Conservation (phyloP, 2,113 vertebrate species). For the Aphyosemion australe region DNA sequence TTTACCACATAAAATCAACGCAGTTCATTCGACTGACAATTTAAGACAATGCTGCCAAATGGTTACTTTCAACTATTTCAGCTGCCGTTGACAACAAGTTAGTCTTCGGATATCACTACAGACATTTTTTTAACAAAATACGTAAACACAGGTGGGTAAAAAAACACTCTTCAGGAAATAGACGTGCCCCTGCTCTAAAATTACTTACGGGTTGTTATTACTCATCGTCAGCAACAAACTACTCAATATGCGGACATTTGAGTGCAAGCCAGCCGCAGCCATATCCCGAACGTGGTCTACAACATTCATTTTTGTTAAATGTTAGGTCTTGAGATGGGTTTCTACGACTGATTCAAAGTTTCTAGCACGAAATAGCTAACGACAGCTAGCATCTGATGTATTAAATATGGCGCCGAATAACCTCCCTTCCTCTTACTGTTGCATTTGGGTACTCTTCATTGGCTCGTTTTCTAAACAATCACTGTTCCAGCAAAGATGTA, state of each 20-base stretch:
- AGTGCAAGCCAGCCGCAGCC: constrained; percentile 95
- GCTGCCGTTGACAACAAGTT: not conserved
- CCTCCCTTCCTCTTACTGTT: constrained; percentile 55
- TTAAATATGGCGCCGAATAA: constrained; percentile 75
- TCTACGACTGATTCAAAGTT: constrained; percentile 44
- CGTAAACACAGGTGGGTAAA: rapidly evolving
- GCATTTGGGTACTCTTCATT: constrained; percentile 19
- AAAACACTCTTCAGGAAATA: constrained; percentile 37
- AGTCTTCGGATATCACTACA: not conserved
- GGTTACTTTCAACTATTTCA: too few species aligned
- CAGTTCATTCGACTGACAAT: too few species aligned
- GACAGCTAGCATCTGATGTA: constrained; percentile 51
- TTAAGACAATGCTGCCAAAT: not conserved
- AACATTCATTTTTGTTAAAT: constrained; percentile 64
- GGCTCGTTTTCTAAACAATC: constrained; percentile 1
- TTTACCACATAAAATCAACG: too few species aligned
- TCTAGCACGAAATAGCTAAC: constrained; percentile 47
- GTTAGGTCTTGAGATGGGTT: not conserved
- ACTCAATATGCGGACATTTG: constrained; percentile 94
- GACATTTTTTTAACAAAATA: not conserved
- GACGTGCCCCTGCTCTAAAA: constrained; percentile 29
- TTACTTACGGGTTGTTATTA: constrained; percentile 96
- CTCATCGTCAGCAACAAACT: constrained; percentile 96
- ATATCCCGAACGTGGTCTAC: constrained; percentile 97
- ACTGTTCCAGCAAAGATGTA: too few species aligned